Evolutionary conservation across 2,797 vertebrate species (phyloP).

Genomic region (Sebastes itinus): DNA sequence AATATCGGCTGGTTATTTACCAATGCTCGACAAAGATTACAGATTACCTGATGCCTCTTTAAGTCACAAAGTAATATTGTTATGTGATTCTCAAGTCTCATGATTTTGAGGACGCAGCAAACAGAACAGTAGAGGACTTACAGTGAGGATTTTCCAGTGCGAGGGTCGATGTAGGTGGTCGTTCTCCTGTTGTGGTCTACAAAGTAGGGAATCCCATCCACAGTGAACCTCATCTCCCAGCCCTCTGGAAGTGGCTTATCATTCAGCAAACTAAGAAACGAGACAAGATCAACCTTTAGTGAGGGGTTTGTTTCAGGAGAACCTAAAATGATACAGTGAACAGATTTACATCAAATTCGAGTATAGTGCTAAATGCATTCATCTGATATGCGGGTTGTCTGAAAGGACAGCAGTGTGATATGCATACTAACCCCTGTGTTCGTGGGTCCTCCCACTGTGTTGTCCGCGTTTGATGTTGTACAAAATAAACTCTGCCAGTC

Average conservation of each 20-base stretch:
- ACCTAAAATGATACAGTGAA: background rate
- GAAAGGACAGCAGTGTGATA: background rate
- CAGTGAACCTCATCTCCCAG: constrained; percentile 99
- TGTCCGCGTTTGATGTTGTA: constrained; percentile 94
- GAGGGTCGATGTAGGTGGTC: constrained; percentile 98
- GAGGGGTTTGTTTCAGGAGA: background rate
- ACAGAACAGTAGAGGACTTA: constrained; percentile 73
- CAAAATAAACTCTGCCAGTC: constrained; percentile 97
- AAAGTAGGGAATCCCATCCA: constrained; percentile 97
- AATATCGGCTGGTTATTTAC: background rate
- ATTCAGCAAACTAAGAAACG: constrained; percentile 87
- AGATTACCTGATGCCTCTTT: background rate
- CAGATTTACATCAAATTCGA: background rate
- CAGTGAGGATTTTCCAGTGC: constrained; percentile 97
- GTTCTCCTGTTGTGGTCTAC: constrained; percentile 97
- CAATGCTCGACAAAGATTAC: background rate
- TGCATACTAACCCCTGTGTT: constrained; percentile 90
- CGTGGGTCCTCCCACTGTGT: constrained; percentile 99
- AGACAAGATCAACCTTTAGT: background rate
- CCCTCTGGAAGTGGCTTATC: constrained; percentile 98
- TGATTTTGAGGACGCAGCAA: background rate
- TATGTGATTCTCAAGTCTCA: background rate
- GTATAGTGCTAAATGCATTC: background rate
- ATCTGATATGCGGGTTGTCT: background rate
- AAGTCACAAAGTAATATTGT: background rate